phyloP scores from a whole-genome alignment of 2,113 vertebrate species.

The zebrafish (Danio rerio) region GRCz12tu NC_133180.1:40718001-40718500 shows the following conservation, averaged over 20 bases:
- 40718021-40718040: background rate
- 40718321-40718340: background rate
- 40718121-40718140: background rate
- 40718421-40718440: background rate
- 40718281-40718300: background rate
- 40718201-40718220: constrained; percentile 13
- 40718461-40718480: background rate
- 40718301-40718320: background rate
- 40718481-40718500: background rate
- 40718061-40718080: too few relatives aligned
- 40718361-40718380: too few relatives aligned
- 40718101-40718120: background rate
- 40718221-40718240: background rate
- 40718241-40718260: background rate
- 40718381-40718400: too few relatives aligned
- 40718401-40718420: too few relatives aligned
- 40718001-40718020: too few relatives aligned
- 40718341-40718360: too few relatives aligned
- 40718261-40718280: background rate
- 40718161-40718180: background rate
- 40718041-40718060: too few relatives aligned
- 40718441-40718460: background rate
- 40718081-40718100: background rate
- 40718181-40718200: constrained; percentile 25
- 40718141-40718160: constrained; percentile 5